Conservation (phyloP, 2,888 invertebrate species). For the Idaea dimidiata region DNA sequence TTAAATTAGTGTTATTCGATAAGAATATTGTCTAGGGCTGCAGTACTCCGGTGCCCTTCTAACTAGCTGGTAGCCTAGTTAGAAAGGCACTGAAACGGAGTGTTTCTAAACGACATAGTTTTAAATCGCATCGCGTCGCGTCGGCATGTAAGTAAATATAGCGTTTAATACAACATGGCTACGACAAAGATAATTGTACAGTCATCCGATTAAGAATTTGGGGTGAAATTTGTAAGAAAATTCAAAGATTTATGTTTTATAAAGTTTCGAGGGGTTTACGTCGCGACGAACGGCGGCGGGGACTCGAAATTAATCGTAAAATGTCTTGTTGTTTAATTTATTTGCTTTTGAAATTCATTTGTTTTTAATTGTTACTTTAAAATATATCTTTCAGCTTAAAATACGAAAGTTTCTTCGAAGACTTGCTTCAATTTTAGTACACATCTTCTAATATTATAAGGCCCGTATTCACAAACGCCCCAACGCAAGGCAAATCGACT, state of each 20-base stretch:
- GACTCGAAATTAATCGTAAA: conserved; percentile 2
- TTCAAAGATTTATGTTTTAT: conserved; percentile 32
- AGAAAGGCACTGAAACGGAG: no score
- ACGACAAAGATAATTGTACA: conserved; percentile 56
- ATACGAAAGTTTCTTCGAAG: background rate
- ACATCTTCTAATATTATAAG: no score
- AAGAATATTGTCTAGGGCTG: no score
- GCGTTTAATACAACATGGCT: background rate
- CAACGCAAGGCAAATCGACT: no score
- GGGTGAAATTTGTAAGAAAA: conserved; percentile 25
- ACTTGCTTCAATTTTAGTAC: no score
- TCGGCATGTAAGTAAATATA: background rate
- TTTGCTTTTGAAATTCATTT: background rate
- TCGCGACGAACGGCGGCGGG: background rate
- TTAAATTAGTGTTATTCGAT: no score
- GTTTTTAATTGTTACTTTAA: background rate
- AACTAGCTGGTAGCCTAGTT: no score
- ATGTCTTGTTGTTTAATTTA: background rate
- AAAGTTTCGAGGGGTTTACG: background rate
- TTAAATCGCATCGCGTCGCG: background rate
- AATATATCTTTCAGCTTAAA: background rate
- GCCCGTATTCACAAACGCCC: no score
- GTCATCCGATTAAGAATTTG: conserved; percentile 54
- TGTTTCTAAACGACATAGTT: no score
- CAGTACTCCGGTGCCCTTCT: no score